These are phyloP conservation scores for Canis aureus DNA, from an alignment of 2,113 vertebrate genomes.

Conservation along the genomic window DNA sequence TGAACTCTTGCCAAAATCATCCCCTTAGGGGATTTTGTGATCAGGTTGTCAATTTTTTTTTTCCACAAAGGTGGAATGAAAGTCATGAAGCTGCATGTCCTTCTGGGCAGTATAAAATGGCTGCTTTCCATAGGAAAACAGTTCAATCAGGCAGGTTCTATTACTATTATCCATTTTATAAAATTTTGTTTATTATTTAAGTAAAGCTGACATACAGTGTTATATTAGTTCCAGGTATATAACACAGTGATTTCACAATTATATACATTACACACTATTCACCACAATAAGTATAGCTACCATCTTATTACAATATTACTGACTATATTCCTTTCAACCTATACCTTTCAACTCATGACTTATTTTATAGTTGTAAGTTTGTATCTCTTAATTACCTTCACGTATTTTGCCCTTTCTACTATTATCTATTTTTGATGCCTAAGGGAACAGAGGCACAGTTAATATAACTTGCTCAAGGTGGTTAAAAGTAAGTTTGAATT, in stretches of 20 bases:
- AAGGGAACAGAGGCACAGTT: background rate
- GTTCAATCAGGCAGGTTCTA: background rate
- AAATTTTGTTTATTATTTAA: background rate
- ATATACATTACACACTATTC: background rate
- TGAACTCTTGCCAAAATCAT: background rate
- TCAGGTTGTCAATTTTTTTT: background rate
- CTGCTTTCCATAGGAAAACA: background rate
- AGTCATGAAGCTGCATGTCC: background rate
- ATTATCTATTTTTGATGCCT: background rate
- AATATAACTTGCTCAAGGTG: background rate
- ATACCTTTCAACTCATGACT: background rate
- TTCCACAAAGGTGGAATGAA: constrained; percentile 3
- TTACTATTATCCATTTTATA: background rate
- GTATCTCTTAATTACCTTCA: background rate
- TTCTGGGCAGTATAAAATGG: background rate
- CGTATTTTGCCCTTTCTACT: background rate
- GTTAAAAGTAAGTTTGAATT: background rate
- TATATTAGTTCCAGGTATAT: background rate
- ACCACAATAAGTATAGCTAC: background rate
- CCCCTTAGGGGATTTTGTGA: background rate
- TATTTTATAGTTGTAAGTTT: background rate
- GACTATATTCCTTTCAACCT: background rate
- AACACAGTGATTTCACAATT: background rate
- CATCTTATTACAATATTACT: background rate
- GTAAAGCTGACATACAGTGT: background rate